Evolutionary conservation across 2,797 vertebrate genomes (phyloP).

Genomic region (Eupleurogrammus muticus): DNA sequence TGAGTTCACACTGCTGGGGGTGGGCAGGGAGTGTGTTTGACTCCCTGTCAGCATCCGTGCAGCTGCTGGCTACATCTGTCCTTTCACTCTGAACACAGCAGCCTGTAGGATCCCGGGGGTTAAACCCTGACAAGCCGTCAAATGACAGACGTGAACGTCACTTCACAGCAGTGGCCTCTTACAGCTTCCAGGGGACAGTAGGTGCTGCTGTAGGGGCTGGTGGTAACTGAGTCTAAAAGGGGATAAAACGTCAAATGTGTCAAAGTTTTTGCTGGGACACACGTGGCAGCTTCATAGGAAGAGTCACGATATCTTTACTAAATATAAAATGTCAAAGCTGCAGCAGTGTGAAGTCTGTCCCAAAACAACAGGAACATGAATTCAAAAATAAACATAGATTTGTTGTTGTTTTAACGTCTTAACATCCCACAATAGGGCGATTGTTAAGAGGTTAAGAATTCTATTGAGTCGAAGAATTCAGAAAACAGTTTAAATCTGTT

Average conservation of each 20-base stretch:
- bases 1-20: slow-evolving; percentile 5
- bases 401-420: too few species aligned
- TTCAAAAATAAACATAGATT: too few species aligned
- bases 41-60: slow-evolving; percentile 20
- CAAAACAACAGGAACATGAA: too few species aligned
- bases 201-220: not conserved
- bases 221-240: slow-evolving; percentile 2
- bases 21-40: slow-evolving; percentile 14
- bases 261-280: not conserved
- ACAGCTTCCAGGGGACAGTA: not conserved
- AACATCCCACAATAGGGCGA: too few species aligned
- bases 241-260: not conserved
- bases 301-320: not conserved
- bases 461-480: not conserved
- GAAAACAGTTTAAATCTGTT: not conserved
- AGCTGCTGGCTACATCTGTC: slow-evolving; percentile 28
- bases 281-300: not conserved
- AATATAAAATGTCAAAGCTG: not conserved
- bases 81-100: slow-evolving; percentile 40
- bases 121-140: slow-evolving; percentile 24
- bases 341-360: not conserved
- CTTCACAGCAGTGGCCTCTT: slow-evolving; percentile 2
- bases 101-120: not conserved
- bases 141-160: not conserved
- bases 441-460: too few species aligned